Evolutionary conservation across 2,888 invertebrate genomes (phyloP), one percentile per base, ranked within the genome.

Genomic region (Noctua fimbriata): DNA sequence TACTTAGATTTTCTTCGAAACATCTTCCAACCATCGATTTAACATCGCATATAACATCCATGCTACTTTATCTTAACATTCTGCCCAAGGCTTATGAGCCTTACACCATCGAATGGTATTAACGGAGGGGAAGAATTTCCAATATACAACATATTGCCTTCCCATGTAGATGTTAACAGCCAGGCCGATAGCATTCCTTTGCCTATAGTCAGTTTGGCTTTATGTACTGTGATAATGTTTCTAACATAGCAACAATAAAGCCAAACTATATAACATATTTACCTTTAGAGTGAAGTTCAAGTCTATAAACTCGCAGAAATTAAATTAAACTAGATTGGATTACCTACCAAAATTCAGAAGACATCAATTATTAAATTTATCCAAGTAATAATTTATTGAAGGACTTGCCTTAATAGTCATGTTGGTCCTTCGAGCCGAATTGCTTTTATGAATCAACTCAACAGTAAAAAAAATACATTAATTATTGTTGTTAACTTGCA

Each of bases 131-230:
- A 87, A 87, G 88, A 89, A 89, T 89, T 87, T 89, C 86, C 85
- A 89, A 89, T 89, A 89, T 85, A 87, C 85, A 80, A 86, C 86
- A 83, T 89, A 88, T 88, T 89, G 78, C 85, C 76, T 73, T 78
- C 73, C 71, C 80, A 72, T 79, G 83, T 81, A 83, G 69, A 80
- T 87, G 79, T 63, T 87, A 88, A 77, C 85, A 75, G 69, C 73
- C 66, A 28, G 5, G 41, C 21, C 36, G 65, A 49, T 73, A 73
- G 71, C 76, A 87, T 88, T 88, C 85, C 73, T 76, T 69, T 60
- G 52, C 70, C 36, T 63, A 63, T 28, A 74, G 58, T 63, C 58
- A 76, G 58, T 82, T 78, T 28, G 10, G 58, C 41, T 76, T 69
- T 67, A 85, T 78, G 55, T 77, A 28, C 71, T 72, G 44, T 32